Evolutionary conservation across 1,140 invertebrate species (phyloP).

Genomic region (Drosophila triauraria): DNA sequence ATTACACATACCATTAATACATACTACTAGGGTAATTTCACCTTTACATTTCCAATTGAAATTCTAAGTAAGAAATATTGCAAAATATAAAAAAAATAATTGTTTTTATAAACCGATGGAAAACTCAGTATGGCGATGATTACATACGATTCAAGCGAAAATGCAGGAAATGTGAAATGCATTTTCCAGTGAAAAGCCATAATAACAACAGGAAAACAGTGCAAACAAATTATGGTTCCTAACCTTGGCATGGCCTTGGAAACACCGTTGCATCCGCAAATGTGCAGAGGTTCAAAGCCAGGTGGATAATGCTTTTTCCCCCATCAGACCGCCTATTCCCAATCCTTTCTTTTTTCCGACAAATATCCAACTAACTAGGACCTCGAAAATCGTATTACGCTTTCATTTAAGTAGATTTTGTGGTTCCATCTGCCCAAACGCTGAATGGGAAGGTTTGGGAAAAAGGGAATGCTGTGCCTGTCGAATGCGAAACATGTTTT

Average conservation of each 20-base stretch:
- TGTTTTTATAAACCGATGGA: too few species aligned
- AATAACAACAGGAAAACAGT: conserved; percentile 19
- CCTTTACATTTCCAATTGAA: too few species aligned
- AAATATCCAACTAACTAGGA: background rate
- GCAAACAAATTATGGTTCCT: conserved; percentile 15
- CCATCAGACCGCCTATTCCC: background rate
- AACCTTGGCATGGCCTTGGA: conserved; percentile 12
- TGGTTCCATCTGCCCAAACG: conserved; percentile 22
- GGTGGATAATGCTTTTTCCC: background rate
- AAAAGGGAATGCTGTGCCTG: conserved; percentile 2
- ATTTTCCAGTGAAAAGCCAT: conserved; percentile 27
- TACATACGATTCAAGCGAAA: too few species aligned
- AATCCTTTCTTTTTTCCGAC: conserved; percentile 4
- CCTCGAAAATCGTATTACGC: conserved; percentile 14
- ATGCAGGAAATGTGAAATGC: conserved; percentile 16
- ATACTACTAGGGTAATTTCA: too few species aligned
- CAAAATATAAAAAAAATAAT: background rate
- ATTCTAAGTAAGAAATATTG: background rate
- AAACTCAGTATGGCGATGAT: too few species aligned
- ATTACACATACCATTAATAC: too few species aligned
- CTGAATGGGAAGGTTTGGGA: conserved; percentile 10
- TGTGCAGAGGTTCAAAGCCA: background rate
- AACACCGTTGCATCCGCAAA: background rate
- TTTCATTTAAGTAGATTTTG: conserved; percentile 32
- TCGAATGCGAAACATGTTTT: conserved; percentile 36